Base-by-base conservation (phyloP, 2,888 invertebrate species). In the Nemurella pictetii region DNA sequence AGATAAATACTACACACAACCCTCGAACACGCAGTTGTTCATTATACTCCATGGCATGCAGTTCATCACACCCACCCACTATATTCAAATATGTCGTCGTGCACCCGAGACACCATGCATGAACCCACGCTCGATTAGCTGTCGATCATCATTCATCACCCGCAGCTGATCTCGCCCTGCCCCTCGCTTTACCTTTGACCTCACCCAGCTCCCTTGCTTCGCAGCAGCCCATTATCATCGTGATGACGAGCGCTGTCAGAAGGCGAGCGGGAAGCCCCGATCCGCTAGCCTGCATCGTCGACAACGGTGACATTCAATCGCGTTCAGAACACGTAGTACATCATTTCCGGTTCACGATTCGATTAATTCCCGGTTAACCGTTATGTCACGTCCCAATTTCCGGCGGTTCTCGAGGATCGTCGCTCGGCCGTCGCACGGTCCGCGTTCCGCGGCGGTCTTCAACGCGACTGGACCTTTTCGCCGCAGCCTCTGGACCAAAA, bases 401-500 rank as follows among this genome's bases (percentile, higher is more conserved):
- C 78, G 28, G n/a, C 29, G 30, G 30, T 28, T 75, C 75, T 36
- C 55, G 55, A 9, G 28, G 12, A 25, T 26, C 27, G 12, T 55
- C 55, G 12, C 55, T 12, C 55, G 55, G 20, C 20, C 55, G 15
- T 55, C 55, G 55, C 2, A 55, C n/a, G n/a, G n/a, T n/a, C n/a
- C n/a, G n/a, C 55, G 3, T n/a, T n/a, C 20, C 55, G 15, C 55
- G 55, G 1, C 12, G 55, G 55, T 55, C 55, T 55, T 55, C 55
- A 27, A 7, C 81, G 26, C 30, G 30, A 80, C 74, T 4, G 20
- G 80, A 84, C 80, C 84, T 83, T 83, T 85, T 83, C 83, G 74
- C 85, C 55, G 30, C 80, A 86, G 35, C 55, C 80, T 83, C 83
- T 83, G 83, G 85, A 80, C 83, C 86, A 81, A 85, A 80, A 85